These are phyloP conservation scores for Pyrochroa serraticornis DNA, from an alignment of 2,888 invertebrate genomes.

Conservation along the genomic window DNA sequence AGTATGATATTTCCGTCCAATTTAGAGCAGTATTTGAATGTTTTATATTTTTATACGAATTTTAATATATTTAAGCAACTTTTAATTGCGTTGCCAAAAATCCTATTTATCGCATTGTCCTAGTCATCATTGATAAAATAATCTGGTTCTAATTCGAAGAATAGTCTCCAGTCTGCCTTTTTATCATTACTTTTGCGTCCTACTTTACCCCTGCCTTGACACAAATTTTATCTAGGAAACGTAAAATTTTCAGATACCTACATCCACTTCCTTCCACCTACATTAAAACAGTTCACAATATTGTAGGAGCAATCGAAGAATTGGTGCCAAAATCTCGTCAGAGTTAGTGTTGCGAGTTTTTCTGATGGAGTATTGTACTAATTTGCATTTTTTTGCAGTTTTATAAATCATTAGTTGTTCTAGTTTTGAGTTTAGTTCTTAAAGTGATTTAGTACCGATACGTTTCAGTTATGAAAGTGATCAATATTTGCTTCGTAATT, in stretches of 20 bases:
- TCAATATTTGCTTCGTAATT: no score
- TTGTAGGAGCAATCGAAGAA: constrained; percentile 5
- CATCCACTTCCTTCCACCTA: constrained; percentile 22
- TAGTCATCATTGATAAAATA: neutral
- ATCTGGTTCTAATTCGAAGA: constrained; percentile 3
- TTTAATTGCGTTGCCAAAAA: no score
- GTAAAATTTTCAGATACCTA: constrained; percentile 12
- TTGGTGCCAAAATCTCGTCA: neutral
- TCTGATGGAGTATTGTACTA: no score
- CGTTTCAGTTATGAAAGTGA: no score
- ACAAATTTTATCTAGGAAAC: constrained; percentile 15
- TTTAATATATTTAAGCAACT: no score
- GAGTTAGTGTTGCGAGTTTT: neutral
- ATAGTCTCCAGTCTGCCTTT: constrained; percentile 7
- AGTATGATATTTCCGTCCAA: constrained; percentile 8
- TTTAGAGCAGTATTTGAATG: neutral
- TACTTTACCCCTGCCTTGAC: constrained; percentile 15
- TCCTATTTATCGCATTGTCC: no score
- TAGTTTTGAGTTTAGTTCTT: no score
- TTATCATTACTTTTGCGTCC: constrained; percentile 15
- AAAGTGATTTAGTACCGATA: no score
- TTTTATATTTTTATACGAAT: neutral
- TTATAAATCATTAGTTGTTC: no score
- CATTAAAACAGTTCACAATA: constrained; percentile 10
- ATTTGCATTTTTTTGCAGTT: no score